Evolutionary conservation across 2,797 vertebrate genomes (phyloP), one percentile per base, ranked within the genome.

Genomic region (Sebastes jordani): DNA sequence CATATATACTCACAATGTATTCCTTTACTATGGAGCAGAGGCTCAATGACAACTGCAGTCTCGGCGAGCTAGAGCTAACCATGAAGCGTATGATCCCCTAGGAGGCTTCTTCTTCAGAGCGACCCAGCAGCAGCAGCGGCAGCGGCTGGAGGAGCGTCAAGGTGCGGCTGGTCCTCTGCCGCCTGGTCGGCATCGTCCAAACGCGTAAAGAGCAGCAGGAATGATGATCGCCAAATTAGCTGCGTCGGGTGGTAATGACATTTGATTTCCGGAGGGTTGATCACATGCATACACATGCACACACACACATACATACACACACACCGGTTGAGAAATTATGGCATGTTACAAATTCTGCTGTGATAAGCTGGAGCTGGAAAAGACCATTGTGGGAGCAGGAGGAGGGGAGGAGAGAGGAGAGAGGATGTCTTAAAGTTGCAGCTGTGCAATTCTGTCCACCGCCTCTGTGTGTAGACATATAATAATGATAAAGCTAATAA

Each of bases 281-380:
- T 79, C 62, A 42, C 59, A 32, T 22, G 49, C 78, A 74, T 65
- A 67, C 59, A 20, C 73, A 68, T 8, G 6, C 46, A 64, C 32
- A 63, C 46, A 23, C 65, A 27, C 25, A 30, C 38, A 30, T 30
- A 34, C 64, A 52, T 36, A 25, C 72, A 67, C 38, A 42, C 67
- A n/a, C 97, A 95, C 96, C 93, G 96, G 95, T 72, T 71, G 82
- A 94, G 90, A 97, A 89, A 97, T 97, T 96, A 98, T 97, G 97
- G 97, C 97, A 97, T 94, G 97, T 96, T 97, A 96, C 95, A 97
- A 96, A 96, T 97, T 96, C 93, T 95, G 97, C 97, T 95, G 95
- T 92, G 96, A 94, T 94, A 94, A 97, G 96, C 96, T 42, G 94
- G 95, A 96, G 96, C 96, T 95, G 98, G 98, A 93, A 96, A 95